Conservation (phyloP, 1,140 invertebrate species). For the Ephestia elutella region DNA sequence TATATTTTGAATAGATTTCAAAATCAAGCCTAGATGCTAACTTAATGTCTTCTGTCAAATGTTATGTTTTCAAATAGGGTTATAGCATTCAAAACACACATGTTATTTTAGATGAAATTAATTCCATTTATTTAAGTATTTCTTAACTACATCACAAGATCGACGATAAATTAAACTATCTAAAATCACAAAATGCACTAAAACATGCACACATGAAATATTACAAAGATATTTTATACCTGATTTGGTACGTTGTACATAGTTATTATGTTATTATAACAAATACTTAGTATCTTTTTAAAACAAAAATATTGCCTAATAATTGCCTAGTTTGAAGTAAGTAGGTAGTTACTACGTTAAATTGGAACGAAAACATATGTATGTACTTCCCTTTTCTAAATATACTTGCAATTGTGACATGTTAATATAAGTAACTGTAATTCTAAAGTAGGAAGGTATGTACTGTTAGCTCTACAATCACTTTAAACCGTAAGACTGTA, state of each 20-base stretch:
- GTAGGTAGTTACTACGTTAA: conserved; percentile 17
- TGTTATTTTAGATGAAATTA: conserved; percentile 35
- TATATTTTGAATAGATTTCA: too few relatives aligned
- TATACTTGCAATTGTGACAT: background rate
- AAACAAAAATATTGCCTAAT: conserved; percentile 43
- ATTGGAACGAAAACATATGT: conserved; percentile 13
- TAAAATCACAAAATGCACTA: conserved; percentile 75
- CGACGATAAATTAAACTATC: conserved; percentile 72
- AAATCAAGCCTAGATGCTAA: too few relatives aligned
- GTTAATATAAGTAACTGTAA: conserved; percentile 40
- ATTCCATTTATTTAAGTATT: conserved; percentile 54
- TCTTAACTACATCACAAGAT: conserved; percentile 73
- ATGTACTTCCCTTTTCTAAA: background rate
- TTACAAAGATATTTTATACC: conserved; percentile 66
- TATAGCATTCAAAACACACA: background rate
- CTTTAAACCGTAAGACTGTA: conserved; percentile 29
- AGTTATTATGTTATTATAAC: conserved; percentile 42
- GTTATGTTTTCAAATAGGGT: too few relatives aligned
- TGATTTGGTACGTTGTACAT: conserved; percentile 64
- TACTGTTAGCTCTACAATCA: conserved; percentile 47
- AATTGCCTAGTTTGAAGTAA: conserved; percentile 43
- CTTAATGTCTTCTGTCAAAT: too few relatives aligned
- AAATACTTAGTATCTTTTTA: conserved; percentile 25
- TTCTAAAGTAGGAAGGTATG: conserved; percentile 33
- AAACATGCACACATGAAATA: conserved; percentile 73